Conservation (phyloP, 1,140 invertebrate genomes). For the Telenomus remus region DNA sequence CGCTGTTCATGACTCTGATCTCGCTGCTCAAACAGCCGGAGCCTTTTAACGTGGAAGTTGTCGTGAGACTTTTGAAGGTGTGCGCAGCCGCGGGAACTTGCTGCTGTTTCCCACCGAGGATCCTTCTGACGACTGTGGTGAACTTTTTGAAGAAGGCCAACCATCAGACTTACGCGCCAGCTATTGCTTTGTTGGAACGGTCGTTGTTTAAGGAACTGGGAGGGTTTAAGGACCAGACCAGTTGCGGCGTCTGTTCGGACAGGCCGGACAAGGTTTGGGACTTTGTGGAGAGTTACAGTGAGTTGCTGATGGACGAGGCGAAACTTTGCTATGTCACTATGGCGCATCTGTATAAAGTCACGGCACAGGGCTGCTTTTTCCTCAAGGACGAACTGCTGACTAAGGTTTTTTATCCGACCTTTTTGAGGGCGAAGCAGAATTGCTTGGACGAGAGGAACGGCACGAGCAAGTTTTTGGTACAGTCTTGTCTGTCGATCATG, state of each 20-base stretch:
- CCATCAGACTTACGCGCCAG: constrained; percentile 63
- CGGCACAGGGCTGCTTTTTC: constrained; percentile 74
- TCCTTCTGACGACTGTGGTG: constrained; percentile 67
- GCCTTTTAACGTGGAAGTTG: constrained; percentile 68
- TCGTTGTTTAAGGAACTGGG: constrained; percentile 79
- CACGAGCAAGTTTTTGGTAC: constrained; percentile 77
- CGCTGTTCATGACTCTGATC: constrained; percentile 77
- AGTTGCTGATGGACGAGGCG: constrained; percentile 76
- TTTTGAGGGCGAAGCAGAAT: constrained; percentile 76
- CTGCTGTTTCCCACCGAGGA: constrained; percentile 79
- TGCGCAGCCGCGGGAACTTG: constrained; percentile 78
- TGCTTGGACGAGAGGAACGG: constrained; percentile 69
- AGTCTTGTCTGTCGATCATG: constrained; percentile 79
- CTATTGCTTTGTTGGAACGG: constrained; percentile 76
- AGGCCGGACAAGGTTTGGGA: constrained; percentile 73
- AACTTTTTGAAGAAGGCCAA: constrained; percentile 68
- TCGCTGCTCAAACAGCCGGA: constrained; percentile 74
- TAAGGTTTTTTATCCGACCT: constrained; percentile 79
- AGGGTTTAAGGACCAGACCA: constrained; percentile 63
- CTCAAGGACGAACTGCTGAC: constrained; percentile 78
- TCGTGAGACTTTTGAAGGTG: constrained; percentile 76
- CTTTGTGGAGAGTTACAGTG: constrained; percentile 78
- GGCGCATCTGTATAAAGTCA: constrained; percentile 78
- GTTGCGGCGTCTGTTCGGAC: constrained; percentile 60
- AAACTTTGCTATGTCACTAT: constrained; percentile 77